These are phyloP conservation scores for Brachionus rubens DNA, from an alignment of 1,140 invertebrate species.

Conservation along the genomic window DNA sequence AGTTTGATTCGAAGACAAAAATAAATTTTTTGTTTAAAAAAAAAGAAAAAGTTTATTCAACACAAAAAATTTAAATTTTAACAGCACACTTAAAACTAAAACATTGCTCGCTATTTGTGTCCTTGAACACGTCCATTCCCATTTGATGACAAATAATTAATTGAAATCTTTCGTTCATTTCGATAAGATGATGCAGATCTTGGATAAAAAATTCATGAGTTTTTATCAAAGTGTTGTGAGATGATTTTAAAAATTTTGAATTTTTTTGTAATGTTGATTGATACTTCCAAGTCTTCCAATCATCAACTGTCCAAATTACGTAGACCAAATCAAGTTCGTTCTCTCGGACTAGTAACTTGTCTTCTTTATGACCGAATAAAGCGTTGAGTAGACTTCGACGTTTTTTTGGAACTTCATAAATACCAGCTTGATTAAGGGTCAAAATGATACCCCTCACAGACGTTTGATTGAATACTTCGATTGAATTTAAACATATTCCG, in stretches of 20 bases:
- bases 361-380: neutral
- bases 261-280: slow-evolving; percentile 31
- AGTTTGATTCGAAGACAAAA: too few relatives aligned
- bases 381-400: neutral
- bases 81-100: slow-evolving; percentile 41
- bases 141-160: slow-evolving; percentile 41
- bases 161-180: slow-evolving; percentile 32
- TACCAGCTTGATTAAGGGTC: neutral
- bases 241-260: slow-evolving; percentile 10
- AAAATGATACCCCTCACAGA: slow-evolving; percentile 1
- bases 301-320: slow-evolving; percentile 31
- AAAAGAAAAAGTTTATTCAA: too few relatives aligned
- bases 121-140: neutral
- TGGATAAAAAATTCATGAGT: slow-evolving; percentile 46
- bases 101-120: slow-evolving; percentile 31
- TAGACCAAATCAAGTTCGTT: slow-evolving; percentile 28
- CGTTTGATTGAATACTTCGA: slow-evolving; percentile 29
- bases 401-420: neutral
- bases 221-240: neutral
- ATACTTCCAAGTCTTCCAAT: slow-evolving; percentile 40
- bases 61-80: too few relatives aligned
- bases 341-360: neutral
- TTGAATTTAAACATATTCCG: slow-evolving; percentile 36
- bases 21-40: too few relatives aligned
- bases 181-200: neutral